Conservation (phyloP, 2,888 invertebrate species). For the Scelioninae gen. 2 region DNA sequence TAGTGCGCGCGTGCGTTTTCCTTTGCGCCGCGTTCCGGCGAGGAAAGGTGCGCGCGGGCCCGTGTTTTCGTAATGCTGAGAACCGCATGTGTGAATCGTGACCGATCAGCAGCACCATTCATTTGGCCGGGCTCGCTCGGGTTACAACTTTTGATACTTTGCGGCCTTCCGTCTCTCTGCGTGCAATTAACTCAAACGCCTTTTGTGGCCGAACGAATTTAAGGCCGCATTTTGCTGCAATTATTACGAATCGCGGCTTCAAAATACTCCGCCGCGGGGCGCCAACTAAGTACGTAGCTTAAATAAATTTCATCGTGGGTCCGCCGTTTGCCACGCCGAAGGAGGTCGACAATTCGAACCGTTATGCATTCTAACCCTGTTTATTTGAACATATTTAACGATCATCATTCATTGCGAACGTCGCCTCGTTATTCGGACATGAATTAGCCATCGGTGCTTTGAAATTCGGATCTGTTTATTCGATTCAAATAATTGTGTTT, state of each 20-base stretch:
- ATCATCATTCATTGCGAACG: conserved; percentile 25
- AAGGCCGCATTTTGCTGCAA: conserved; percentile 67
- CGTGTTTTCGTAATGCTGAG: conserved; percentile 50
- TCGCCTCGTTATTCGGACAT: conserved; percentile 28
- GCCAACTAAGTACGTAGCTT: conserved; percentile 68
- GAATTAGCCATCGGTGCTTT: conserved; percentile 27
- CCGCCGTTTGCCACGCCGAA: conserved; percentile 63
- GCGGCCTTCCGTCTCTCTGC: conserved; percentile 56
- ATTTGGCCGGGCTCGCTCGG: conserved; percentile 44
- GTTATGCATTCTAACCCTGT: conserved; percentile 52
- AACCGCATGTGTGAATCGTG: conserved; percentile 56
- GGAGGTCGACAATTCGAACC: conserved; percentile 59
- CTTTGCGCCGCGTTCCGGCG: conserved; percentile 14
- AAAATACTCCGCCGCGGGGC: conserved; percentile 66
- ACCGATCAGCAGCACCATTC: conserved; percentile 59
- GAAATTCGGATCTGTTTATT: conserved; percentile 17
- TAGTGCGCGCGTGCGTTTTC: conserved; percentile 33
- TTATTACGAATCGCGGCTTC: conserved; percentile 67
- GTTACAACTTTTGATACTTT: conserved; percentile 61
- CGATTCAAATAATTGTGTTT: conserved; percentile 17
- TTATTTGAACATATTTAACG: conserved; percentile 42
- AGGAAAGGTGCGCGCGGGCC: conserved; percentile 11
- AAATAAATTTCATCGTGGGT: conserved; percentile 69
- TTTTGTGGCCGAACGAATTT: conserved; percentile 64
- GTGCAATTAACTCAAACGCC: conserved; percentile 60